Base-by-base conservation (phyloP, 2,888 invertebrate genomes). In the Busseola fusca region DNA sequence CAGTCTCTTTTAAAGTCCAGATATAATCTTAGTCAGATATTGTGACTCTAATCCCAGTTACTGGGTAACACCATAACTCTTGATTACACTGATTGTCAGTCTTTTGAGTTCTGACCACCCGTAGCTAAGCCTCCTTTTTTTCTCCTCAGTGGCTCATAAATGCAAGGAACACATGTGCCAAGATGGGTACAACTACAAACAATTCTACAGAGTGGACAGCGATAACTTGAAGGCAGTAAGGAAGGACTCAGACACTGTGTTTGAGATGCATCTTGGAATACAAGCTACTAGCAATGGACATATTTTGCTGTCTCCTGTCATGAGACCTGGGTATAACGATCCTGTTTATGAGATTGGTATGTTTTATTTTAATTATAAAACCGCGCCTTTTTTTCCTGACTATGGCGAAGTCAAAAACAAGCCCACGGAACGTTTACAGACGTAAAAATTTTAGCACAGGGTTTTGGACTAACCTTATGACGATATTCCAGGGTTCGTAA, bases 311-410 rank as follows among this genome's bases (percentile, higher is more conserved):
- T 96, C 97, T 0, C 93, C 96, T 0, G 93, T 94, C 0, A 88
- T 92, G 0, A 88, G 86, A 9, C 96, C 97, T 0, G 87, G 91
- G 0, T 76, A 86, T 3, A 83, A 74, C 1, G 97, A 97, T 85
- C 94, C 96, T 0, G 97, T 97, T 0, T 97, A 97, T 90, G 97
- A 97, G 93, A 96, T 97, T 60, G 97, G 96, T 96, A 81, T 88
- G 86, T 48, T 42, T 56, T 0, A n/a, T 45, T 21, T 12, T 27
- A n/a, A 48, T 14, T 1, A n/a, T 5, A 9, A 5, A 30, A 10
- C 10, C 27, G 10, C 18, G 12, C 12, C 21, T n/a, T 30, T 30
- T 30, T 52, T 52, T 14, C 2, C 25, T 1, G 14, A 25, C 25
- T 52, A 0, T 52, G 25, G 25, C 14, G 14, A 14, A 52, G 25